Base-by-base conservation (phyloP, 2,888 invertebrate genomes). In the Melinaea menophilus region DNA sequence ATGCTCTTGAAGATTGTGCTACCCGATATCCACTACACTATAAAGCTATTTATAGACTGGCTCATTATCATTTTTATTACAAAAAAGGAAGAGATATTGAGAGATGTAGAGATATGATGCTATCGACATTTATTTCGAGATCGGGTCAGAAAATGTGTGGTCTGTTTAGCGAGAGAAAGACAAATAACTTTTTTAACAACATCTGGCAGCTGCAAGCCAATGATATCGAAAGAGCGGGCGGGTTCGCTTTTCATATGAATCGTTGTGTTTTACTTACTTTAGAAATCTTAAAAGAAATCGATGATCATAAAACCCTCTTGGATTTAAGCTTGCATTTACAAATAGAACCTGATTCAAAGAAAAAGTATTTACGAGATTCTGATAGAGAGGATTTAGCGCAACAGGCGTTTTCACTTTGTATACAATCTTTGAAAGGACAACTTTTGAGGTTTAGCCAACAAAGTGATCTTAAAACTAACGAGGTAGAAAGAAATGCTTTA, bases 211-310 rank as follows among this genome's bases (percentile, higher is more conserved):
- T 97, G 79, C 98, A 97, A 0, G 93, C 94, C 2, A 93, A 93
- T 64, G 98, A 99, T 90, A 95, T 98, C 54, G 98, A 98, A 79
- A 92, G 98, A 66, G 95, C 97, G 0, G 98, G 98, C 3, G 96
- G 97, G 69, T 96, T 99, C 79, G 95, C 97, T 0, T 95, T 96
- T 46, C 98, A 98, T 79, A 96, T 98, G 94, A 95, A 95, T 69
- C 93, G 96, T 64, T 96, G 96, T 70, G 94, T 97, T 2, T 92
- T 94, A 33, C 92, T 98, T 45, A 91, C 97, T 5, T 92, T 98
- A 86, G 95, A 97, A 80, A 93, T 98, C 65, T 86, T 98, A 51
- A 92, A 94, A 72, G 95, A 95, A 75, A 94, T 94, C 46, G 94
- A 94, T 63, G 98, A 98, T 79, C 94, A 95, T 75, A 94, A 94